Evolutionary conservation across 1,140 invertebrate genomes (phyloP), one percentile per base, ranked within the genome.

Genomic region (Pogonomyrmex californicus): DNA sequence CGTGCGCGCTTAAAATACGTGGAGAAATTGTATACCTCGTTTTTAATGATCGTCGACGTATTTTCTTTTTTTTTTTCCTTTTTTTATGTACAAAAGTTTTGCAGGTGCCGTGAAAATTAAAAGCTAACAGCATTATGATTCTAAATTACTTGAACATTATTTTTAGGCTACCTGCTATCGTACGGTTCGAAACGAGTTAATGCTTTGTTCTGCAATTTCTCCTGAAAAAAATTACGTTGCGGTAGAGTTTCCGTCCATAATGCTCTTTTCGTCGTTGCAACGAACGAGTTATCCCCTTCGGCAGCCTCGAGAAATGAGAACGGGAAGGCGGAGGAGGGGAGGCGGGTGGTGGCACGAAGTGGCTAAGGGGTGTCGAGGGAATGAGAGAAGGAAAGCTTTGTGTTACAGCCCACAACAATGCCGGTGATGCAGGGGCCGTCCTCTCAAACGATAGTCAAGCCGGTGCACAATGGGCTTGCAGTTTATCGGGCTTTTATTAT

Each of bases 401-500:
- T 81, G 76, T 85, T 89, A 76, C 81, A 87, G 70, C 71, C 76
- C 85, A 68, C 86, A 88, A 90, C 88, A 90, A 90, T 88, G 76
- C 79, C 82, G 86, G 41, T 81, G 87, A 73, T 87, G 65, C 76
- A 60, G 62, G 36, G n/a, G 54, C 23, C 60, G 75, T 41, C 49
- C 70, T 75, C 68, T 83, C 60, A 86, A 86, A 81, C 65, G 85
- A 86, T 86, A 66, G 73, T 87, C 79, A 73, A 89, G 73, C 85
- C 54, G 70, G 83, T 63, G 47, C 71, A 86, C 90, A 90, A 92
- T 90, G 58, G 65, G 66, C 68, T 23, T 63, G 87, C 88, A 86
- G 85, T 91, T 91, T 92, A 92, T 91, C 89, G 88, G 66, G 78
- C 90, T 92, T 92, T 91, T 92, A 92, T 92, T 87, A 92, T 92